Conservation (phyloP, 2,888 invertebrate genomes). For the Bombyx huttoni region DNA sequence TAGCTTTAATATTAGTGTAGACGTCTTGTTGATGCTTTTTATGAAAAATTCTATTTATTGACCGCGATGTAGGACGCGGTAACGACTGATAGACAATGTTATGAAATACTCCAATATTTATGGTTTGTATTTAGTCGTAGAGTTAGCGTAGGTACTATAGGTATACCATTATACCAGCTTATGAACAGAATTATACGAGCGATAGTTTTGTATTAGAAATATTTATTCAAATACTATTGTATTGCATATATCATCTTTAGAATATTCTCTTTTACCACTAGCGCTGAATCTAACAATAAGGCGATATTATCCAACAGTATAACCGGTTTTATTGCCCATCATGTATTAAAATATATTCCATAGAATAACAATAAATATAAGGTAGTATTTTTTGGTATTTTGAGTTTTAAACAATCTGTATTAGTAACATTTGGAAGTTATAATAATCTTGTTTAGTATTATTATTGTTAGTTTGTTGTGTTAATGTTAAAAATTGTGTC, state of each 20-base stretch:
- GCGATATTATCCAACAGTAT: conserved; percentile 17
- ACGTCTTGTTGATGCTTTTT: conserved; percentile 70
- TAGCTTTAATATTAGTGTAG: conserved; percentile 68
- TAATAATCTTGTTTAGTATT: no score
- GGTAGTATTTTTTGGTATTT: no score
- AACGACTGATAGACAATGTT: conserved; percentile 62
- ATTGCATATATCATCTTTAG: neutral
- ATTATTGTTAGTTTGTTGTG: no score
- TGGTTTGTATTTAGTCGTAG: conserved; percentile 55
- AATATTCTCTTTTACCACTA: neutral
- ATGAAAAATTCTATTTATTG: conserved; percentile 68
- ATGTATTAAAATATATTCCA: conserved; percentile 3
- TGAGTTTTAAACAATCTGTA: no score
- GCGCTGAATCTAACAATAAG: neutral
- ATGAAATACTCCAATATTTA: conserved; percentile 62
- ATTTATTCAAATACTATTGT: neutral
- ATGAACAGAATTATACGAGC: conserved; percentile 46
- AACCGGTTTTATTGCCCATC: conserved; percentile 24
- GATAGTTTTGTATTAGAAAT: conserved; percentile 60
- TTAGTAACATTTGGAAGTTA: no score
- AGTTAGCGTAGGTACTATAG: conserved; percentile 33
- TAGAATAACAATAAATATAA: neutral
- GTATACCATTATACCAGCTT: conserved; percentile 41
- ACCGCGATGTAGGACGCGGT: conserved; percentile 60
- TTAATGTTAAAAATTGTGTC: no score